Evolutionary conservation across 37 sponge, comb jelly and placozoan species (phyloP).

Genomic region (Cliona cf. orientalis): DNA sequence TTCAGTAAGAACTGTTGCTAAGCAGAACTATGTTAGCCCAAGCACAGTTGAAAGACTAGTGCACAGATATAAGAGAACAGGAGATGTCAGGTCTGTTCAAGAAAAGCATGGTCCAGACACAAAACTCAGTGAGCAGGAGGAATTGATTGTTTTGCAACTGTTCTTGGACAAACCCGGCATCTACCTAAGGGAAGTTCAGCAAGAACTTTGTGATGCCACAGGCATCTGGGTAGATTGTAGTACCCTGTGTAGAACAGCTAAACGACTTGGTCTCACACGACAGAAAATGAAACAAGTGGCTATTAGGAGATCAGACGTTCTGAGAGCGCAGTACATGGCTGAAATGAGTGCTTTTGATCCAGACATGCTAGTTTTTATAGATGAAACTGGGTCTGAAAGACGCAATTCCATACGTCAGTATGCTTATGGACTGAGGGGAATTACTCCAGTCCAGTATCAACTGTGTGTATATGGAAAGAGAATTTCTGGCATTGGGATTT

Average conservation of each 20-base stretch:
- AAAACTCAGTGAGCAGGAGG: background rate
- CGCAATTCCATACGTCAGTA: background rate
- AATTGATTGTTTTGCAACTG: background rate
- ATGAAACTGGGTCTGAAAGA: constrained; percentile 13
- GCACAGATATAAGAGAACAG: background rate
- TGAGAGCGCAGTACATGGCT: background rate
- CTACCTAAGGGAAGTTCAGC: background rate
- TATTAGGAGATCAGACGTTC: background rate
- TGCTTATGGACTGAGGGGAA: constrained; percentile 6
- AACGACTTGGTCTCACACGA: background rate
- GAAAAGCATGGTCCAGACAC: constrained; percentile 2
- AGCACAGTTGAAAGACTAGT: background rate
- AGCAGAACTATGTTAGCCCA: background rate
- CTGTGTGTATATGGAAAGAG: background rate
- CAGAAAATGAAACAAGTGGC: constrained; percentile 1
- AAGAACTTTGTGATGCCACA: background rate
- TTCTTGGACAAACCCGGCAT: background rate
- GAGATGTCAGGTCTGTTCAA: background rate
- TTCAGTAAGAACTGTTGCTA: no score
- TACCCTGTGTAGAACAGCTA: background rate
- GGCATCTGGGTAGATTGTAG: background rate
- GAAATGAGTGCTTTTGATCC: background rate
- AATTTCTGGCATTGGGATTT: background rate
- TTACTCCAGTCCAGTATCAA: background rate
- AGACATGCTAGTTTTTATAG: constrained; percentile 10